Percentiles rank a stretch among this genome's conserved stretches.
These are phyloP conservation scores for Gymnopithys bicolor DNA, from an alignment of 2,797 vertebrate species.

Conservation along the genomic window DNA sequence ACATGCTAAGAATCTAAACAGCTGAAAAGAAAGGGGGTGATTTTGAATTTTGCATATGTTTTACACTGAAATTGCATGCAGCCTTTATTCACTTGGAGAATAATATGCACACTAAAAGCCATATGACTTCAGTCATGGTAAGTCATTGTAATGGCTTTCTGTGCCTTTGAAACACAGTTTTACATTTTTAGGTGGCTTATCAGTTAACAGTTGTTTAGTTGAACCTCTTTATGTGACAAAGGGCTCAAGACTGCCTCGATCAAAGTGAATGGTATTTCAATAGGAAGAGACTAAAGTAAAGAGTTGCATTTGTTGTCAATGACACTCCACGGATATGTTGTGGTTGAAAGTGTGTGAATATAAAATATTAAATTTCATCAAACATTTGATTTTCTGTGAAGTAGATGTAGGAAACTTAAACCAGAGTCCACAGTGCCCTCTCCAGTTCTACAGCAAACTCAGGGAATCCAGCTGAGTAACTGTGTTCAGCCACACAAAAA, in stretches of 20 bases:
- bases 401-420: not conserved
- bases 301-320: not conserved
- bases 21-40: slow-evolving; percentile 30
- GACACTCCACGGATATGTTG: not conserved
- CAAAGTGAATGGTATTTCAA: slow-evolving; percentile 6
- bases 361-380: slow-evolving; percentile 3
- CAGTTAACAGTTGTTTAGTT: not conserved
- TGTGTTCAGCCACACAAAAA: not conserved
- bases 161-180: not conserved
- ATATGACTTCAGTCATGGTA: not conserved
- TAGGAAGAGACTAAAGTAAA: slow-evolving; percentile 13
- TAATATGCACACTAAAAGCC: slow-evolving; percentile 17
- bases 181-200: slow-evolving; percentile 11
- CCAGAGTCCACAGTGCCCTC: slow-evolving; percentile 66
- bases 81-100: slow-evolving; percentile 31
- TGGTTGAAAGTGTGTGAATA: not conserved
- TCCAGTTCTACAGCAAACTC: slow-evolving; percentile 47
- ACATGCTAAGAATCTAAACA: slow-evolving; percentile 51
- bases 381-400: not conserved
- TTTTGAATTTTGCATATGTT: slow-evolving; percentile 40
- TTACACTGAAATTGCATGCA: slow-evolving; percentile 23
- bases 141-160: slow-evolving; percentile 30
- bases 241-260: not conserved
- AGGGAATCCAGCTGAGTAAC: not conserved
- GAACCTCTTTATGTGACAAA: not conserved